phyloP scores from a whole-genome alignment of 2,113 vertebrate genomes.

The Ardeotis arabs region DNA sequence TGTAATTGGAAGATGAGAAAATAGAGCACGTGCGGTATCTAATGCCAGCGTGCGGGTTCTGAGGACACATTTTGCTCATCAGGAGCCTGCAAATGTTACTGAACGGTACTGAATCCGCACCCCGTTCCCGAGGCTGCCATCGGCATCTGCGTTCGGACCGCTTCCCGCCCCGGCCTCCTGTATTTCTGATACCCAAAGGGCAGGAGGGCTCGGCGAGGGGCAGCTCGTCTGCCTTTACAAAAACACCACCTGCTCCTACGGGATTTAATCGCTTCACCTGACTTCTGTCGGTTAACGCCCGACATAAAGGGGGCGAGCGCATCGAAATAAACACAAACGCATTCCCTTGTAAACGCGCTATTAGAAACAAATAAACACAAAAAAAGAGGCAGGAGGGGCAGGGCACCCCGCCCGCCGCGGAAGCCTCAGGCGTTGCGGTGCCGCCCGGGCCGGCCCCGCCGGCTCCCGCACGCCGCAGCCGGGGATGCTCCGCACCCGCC shows the following conservation, averaged over 20 bases:
- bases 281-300: not conserved
- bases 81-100: not conserved
- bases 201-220: not conserved
- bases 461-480: not conserved
- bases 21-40: not conserved
- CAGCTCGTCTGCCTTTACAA: not conserved
- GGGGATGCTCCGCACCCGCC: not conserved
- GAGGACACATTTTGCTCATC: not conserved
- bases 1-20: not conserved
- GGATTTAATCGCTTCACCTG: fast-evolving
- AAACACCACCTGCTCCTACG: not conserved
- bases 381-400: not conserved
- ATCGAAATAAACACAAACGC: fast-evolving
- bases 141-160: too few species aligned
- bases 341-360: not conserved
- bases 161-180: too few species aligned
- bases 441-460: not conserved
- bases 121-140: not conserved
- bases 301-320: not conserved
- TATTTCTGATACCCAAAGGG: too few species aligned
- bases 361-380: too few species aligned
- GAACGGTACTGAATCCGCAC: not conserved
- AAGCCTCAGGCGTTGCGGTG: not conserved
- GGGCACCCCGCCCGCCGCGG: not conserved
- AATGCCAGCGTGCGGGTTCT: not conserved